Evolutionary conservation across 2,797 vertebrate species (phyloP).

Genomic region (Peromyscus eremicus): DNA sequence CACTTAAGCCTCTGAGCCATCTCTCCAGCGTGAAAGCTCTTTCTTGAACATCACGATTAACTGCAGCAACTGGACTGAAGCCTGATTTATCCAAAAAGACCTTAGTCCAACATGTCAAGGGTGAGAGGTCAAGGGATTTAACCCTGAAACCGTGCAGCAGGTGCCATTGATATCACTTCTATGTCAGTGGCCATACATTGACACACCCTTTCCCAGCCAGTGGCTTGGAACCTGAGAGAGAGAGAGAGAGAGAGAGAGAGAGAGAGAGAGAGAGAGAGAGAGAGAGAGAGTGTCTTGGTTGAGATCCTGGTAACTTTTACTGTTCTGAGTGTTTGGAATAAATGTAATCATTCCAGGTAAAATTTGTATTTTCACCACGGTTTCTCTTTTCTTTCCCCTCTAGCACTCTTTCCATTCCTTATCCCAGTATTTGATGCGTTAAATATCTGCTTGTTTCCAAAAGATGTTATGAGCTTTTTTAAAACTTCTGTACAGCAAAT

Average conservation of each 20-base stretch:
- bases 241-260: no score
- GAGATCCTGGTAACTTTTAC: not conserved
- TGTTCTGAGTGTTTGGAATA: not conserved
- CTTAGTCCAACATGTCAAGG: not conserved
- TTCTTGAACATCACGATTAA: not conserved
- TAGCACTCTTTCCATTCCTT: conserved; percentile 76
- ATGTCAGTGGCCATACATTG: accelerated
- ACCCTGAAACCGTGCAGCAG: not conserved
- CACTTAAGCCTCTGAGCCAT: not conserved
- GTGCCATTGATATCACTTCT: not conserved
- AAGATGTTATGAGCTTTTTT: conserved; percentile 28
- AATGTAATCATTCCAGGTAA: not conserved
- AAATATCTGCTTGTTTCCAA: conserved; percentile 49
- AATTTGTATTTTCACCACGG: not conserved
- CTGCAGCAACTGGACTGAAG: not conserved
- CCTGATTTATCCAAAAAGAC: not conserved
- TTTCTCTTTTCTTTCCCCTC: not conserved
- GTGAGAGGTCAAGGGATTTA: not conserved
- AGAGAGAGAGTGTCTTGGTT: not conserved
- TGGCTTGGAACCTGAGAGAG: not conserved
- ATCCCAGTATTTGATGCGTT: conserved; percentile 9
- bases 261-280: not conserved
- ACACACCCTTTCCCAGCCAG: not conserved
- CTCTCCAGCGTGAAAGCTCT: not conserved
- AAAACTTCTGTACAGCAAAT: conserved; percentile 53